Evolutionary conservation across 2,888 invertebrate genomes (phyloP).

Genomic region (Sarcophaga subvicina): DNA sequence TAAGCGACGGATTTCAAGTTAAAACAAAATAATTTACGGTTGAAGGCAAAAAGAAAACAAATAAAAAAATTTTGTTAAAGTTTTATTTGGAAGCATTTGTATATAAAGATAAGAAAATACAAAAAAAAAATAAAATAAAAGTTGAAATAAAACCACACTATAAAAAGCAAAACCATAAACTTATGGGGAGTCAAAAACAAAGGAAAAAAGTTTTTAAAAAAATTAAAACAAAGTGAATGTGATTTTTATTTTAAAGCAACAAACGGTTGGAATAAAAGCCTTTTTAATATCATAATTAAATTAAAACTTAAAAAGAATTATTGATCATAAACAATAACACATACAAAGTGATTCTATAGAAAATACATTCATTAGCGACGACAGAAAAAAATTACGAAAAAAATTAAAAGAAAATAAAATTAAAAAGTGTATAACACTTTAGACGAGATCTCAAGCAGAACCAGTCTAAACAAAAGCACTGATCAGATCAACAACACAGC

Average conservation of each 20-base stretch:
- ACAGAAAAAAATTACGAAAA: conserved; percentile 31
- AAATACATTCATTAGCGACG: conserved; percentile 28
- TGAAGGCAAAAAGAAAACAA: conserved; percentile 49
- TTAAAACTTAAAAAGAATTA: conserved; percentile 26
- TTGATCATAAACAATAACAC: conserved; percentile 30
- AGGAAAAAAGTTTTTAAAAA: conserved; percentile 4
- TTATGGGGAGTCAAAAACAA: conserved; percentile 37
- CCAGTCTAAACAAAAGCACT: conserved; percentile 69
- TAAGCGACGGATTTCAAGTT: conserved; percentile 76
- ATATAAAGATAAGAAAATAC: conserved; percentile 2
- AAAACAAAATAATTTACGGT: conserved; percentile 28
- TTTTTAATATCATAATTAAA: conserved; percentile 33
- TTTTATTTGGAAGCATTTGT: background rate
- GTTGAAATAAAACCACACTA: conserved; percentile 31
- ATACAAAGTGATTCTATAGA: conserved; percentile 16
- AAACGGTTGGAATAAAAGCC: conserved; percentile 33
- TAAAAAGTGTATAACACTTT: conserved; percentile 61
- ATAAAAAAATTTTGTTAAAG: conserved; percentile 46
- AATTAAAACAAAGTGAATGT: conserved; percentile 59
- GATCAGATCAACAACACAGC: background rate
- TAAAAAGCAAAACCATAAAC: conserved; percentile 45
- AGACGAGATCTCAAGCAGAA: conserved; percentile 68
- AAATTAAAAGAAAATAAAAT: conserved; percentile 3
- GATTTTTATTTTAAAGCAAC: conserved; percentile 2
- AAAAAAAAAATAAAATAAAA: conserved; percentile 57